These are phyloP conservation scores for Cryptus viduatorius DNA, from an alignment of 2,888 invertebrate genomes.

Conservation along the genomic window DNA sequence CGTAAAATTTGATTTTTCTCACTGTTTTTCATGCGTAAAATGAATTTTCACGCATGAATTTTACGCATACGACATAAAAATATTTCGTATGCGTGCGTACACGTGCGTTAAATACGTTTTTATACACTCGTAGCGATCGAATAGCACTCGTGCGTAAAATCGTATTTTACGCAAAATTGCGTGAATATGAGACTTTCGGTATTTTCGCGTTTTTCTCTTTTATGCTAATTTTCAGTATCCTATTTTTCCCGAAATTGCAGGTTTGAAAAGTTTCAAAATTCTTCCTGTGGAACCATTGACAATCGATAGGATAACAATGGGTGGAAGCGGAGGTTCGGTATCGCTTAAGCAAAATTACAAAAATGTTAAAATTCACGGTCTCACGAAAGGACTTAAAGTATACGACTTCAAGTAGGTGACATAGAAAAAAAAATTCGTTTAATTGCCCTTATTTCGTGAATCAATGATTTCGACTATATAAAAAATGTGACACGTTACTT, in stretches of 20 bases:
- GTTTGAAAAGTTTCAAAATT: conserved; percentile 87
- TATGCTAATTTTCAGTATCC: background rate
- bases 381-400: conserved; percentile 85
- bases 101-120: no score
- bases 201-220: no score
- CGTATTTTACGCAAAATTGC: no score
- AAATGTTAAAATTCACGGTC: conserved; percentile 89
- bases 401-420: conserved; percentile 87
- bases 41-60: no score
- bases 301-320: conserved; percentile 85
- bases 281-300: conserved; percentile 88
- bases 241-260: conserved; percentile 82
- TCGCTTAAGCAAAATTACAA: conserved; percentile 89
- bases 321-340: conserved; percentile 87
- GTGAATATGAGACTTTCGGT: no score
- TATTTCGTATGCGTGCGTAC: no score
- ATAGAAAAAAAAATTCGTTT: background rate
- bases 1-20: no score
- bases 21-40: no score
- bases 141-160: no score
- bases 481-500: background rate
- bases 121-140: no score
- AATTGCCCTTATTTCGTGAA: no score
- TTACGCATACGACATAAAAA: no score
- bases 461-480: background rate